Percentiles rank a stretch among this genome's conserved stretches.
Evolutionary conservation across 1,140 invertebrate genomes (phyloP).

Genomic region (Ruditapes philippinarum): DNA sequence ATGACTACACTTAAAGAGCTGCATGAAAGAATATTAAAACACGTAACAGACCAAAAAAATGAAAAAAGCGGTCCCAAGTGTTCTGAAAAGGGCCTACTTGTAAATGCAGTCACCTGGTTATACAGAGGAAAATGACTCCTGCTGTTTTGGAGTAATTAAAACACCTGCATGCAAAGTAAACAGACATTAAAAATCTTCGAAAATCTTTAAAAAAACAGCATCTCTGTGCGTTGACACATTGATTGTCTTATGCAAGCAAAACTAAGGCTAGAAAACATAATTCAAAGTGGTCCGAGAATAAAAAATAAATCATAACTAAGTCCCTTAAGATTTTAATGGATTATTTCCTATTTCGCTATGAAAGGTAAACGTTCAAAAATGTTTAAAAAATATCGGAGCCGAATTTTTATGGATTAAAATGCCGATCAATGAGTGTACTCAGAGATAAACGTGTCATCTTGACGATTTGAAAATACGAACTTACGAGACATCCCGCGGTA

Average conservation of each 20-base stretch:
- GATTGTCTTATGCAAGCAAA: neutral
- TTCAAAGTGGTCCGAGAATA: slow-evolving; percentile 4
- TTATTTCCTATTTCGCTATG: neutral
- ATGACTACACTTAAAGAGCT: no score
- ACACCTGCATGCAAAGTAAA: slow-evolving; percentile 15
- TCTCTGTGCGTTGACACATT: neutral
- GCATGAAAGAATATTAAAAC: no score
- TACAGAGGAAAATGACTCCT: neutral
- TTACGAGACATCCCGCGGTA: neutral
- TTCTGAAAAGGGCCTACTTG: no score
- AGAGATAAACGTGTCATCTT: slow-evolving; percentile 54
- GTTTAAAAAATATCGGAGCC: slow-evolving; percentile 45
- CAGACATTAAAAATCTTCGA: neutral
- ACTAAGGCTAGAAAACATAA: neutral
- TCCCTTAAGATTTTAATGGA: slow-evolving; percentile 43
- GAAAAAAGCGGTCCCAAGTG: no score
- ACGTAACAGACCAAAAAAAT: no score
- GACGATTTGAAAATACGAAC: neutral
- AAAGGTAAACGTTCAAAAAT: slow-evolving; percentile 39
- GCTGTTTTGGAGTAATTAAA: neutral
- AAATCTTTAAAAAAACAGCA: slow-evolving; percentile 1
- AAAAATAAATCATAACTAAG: slow-evolving; percentile 16
- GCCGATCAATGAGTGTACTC: slow-evolving; percentile 34
- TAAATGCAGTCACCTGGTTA: no score
- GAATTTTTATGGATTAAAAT: slow-evolving; percentile 58